A percentile compares a stretch with the other conserved stretches of the same genome.
Conservation (phyloP, 2,888 invertebrate genomes). For the Zele albiditarsus region DNA sequence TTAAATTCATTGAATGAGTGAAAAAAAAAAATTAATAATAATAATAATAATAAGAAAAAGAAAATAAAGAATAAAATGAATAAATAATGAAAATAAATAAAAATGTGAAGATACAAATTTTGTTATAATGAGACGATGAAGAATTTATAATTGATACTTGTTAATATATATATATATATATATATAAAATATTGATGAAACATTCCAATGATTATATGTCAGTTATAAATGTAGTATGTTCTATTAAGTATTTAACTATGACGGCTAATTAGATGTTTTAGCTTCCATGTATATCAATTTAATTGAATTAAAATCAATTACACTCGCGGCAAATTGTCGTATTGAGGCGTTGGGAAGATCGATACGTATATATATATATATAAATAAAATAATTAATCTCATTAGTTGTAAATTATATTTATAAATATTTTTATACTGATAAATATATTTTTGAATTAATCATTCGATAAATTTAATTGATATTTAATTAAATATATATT, state of each 20-base stretch:
- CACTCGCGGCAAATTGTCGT: slow-evolving; percentile 50
- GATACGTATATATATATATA: slow-evolving; percentile 24
- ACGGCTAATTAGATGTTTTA: slow-evolving; percentile 36
- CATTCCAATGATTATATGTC: not conserved
- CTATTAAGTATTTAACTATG: not conserved
- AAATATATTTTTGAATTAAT: not conserved
- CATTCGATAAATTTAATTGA: not conserved
- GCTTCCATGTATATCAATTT: slow-evolving; percentile 57
- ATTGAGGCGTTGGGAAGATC: slow-evolving; percentile 33
- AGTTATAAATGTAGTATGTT: not conserved
- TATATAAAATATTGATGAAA: not conserved
- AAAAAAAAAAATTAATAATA: too few relatives aligned
- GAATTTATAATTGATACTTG: not conserved
- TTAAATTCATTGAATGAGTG: not conserved
- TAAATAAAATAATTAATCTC: slow-evolving; percentile 18
- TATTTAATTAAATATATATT: not conserved
- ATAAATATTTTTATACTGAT: not conserved
- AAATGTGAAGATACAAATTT: not conserved
- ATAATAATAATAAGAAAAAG: too few relatives aligned
- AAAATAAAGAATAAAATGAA: not conserved
- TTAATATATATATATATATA: too few relatives aligned
- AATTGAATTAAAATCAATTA: slow-evolving; percentile 66
- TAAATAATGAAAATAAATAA: not conserved
- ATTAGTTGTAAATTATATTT: slow-evolving; percentile 4
- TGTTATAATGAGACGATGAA: not conserved